Evolutionary conservation across 2,888 invertebrate species (phyloP).

Genomic region (Eucera pruinosa): DNA sequence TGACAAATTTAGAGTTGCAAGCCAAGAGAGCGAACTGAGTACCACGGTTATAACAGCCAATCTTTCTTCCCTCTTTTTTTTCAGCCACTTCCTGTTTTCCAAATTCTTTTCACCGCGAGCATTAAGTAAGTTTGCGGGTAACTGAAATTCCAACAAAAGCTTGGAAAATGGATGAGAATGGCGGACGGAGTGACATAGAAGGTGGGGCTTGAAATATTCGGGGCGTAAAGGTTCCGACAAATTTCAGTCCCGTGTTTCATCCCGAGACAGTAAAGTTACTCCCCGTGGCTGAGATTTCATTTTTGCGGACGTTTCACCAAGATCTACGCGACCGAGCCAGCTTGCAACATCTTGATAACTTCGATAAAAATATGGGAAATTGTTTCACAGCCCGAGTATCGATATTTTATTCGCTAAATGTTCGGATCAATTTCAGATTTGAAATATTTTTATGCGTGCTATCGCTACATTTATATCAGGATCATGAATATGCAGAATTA

Average conservation of each 20-base stretch:
- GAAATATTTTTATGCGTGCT: too few species aligned
- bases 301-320: slow-evolving; percentile 7
- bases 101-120: slow-evolving; percentile 5
- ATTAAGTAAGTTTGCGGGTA: slow-evolving; percentile 27
- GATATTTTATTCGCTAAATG: too few species aligned
- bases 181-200: slow-evolving; percentile 51
- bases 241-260: slow-evolving; percentile 52
- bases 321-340: not conserved
- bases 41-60: not conserved
- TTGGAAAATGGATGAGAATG: slow-evolving; percentile 63
- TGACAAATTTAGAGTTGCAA: not conserved
- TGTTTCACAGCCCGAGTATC: too few species aligned
- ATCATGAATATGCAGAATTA: too few species aligned
- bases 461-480: too few species aligned
- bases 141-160: slow-evolving; percentile 38
- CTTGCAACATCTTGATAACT: not conserved
- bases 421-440: too few species aligned
- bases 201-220: slow-evolving; percentile 65
- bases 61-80: not conserved
- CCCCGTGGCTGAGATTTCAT: slow-evolving; percentile 39
- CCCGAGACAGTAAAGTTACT: slow-evolving; percentile 32
- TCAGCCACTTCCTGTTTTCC: slow-evolving; percentile 12
- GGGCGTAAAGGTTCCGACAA: slow-evolving; percentile 66
- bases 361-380: not conserved
- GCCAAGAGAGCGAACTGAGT: not conserved